Evolutionary conservation across 2,888 invertebrate species (phyloP), one percentile per base, ranked within the genome.

Genomic region (Rhogogaster chlorosoma): DNA sequence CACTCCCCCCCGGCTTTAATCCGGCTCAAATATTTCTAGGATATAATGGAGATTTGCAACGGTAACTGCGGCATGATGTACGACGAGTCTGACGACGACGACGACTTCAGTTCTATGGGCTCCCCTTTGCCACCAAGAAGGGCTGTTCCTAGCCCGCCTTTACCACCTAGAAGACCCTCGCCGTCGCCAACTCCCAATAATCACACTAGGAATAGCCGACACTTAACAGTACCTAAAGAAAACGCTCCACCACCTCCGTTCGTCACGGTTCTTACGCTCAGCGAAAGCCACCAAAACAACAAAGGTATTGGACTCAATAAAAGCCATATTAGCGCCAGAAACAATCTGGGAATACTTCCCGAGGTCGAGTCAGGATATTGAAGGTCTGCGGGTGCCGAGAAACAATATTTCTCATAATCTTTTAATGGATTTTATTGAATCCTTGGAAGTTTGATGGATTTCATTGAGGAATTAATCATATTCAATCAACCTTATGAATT

Each of bases 131-230:
- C 90, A 45, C 88, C 92, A 0, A 88, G 92, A 53, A 90, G 91
- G 85, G 90, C 92, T 32, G 91, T 91, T 12, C 91, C 93, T 53
- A 93, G 93, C 86, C 96, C 96, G 7, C 96, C 96, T 9, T 93
- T 96, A 84, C 96, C 96, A 12, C 96, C 96, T 0, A 92, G 96
- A 86, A 94, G 95, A 87, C 94, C 94, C 45, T 95, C 95, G 0
- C 95, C 95, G 2, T 92, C 92, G 18, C 93, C 93, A 0, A 91
- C 91, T 15, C 89, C 91, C 0, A 90, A 88, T 84, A 91, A 89
- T 87, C 92, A 92, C 53, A 86, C 88, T 5, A 87, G 92, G 84
- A 93, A 92, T 84, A 90, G 90, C 77, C 90, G 92, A 84, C 94
- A 93, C 84, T 86, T 94, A 26, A 93, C 92, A 2, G 94, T 94